Evolutionary conservation across 2,113 vertebrate species (phyloP).

Genomic region (Coturnix japonica): DNA sequence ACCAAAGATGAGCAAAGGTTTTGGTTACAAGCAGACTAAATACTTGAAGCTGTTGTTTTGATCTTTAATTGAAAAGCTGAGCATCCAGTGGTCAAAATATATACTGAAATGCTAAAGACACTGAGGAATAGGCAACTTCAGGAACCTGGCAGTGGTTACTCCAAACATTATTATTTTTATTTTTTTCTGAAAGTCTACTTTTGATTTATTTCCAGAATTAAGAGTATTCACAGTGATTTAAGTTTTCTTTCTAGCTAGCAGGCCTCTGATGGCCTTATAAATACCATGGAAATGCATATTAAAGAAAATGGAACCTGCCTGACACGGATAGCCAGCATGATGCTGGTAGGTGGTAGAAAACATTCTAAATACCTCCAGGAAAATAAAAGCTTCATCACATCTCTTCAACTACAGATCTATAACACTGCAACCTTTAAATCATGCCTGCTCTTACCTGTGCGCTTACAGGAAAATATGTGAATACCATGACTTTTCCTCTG

Average conservation of each 20-base stretch:
- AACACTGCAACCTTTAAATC: neutral
- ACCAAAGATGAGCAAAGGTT: neutral
- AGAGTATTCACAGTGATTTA: slow-evolving; percentile 42
- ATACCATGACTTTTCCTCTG: neutral
- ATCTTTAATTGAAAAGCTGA: slow-evolving; percentile 81
- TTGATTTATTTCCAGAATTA: slow-evolving; percentile 76
- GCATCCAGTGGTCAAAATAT: slow-evolving; percentile 74
- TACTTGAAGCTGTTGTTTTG: slow-evolving; percentile 28
- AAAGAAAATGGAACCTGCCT: slow-evolving; percentile 55
- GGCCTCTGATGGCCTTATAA: slow-evolving; percentile 58
- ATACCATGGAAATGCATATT: slow-evolving; percentile 42
- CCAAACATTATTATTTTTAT: slow-evolving; percentile 13
- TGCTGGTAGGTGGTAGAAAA: neutral
- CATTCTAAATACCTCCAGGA: neutral
- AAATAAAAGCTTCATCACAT: neutral
- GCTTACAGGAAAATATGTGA: neutral
- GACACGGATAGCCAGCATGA: neutral
- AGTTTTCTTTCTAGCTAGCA: slow-evolving; percentile 61
- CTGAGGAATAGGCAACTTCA: slow-evolving; percentile 70
- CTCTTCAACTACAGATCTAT: neutral
- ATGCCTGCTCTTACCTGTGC: neutral
- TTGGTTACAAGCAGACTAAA: neutral
- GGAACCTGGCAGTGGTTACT: slow-evolving; percentile 34
- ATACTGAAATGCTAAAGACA: slow-evolving; percentile 78
- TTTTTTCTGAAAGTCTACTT: slow-evolving; percentile 69